Base-by-base conservation (phyloP, 2,113 vertebrate species). In the Prunella himalayana region DNA sequence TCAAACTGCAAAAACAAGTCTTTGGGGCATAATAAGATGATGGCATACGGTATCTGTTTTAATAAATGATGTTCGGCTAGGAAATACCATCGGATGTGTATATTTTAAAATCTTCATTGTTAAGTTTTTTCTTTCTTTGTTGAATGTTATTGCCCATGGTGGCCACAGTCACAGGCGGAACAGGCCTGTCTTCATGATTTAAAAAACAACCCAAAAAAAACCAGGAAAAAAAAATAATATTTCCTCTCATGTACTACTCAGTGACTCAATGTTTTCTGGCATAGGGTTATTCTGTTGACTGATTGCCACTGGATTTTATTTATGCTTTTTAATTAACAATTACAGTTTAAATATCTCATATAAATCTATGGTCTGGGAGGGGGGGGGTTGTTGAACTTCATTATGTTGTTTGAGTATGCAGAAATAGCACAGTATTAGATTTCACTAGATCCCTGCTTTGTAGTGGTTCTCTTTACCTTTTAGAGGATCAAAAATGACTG, bases 1-100 rank as follows among this genome's bases (percentile, higher is more conserved):
- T 98, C 92, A 83, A 57, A 82, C 83, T 95, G 93, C 97, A 98
- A 98, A 98, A 97, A 61, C 68, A 92, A 95, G 95, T 98, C 98
- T 98, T 97, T 92, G 91, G 96, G 98, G 97, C 94, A 91, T 91
- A 92, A 96, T 94, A 95, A 96, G 97, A 97, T 93, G 96, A 86
- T 97, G 96, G 83, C 94, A 89, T 95, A 93, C 51, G 4, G 53
- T 71, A 81, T 92, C 88, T 91, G 54, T 88, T 97, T 88, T 94
- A 95, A 81, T 92, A 95, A 95, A 93, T 88, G 28, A 82, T 78
- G 23, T 81, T 96, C 88, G 66, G 60, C 86, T 61, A 77, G 83
- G 87, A 96, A 90, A 50, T 72, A 70, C 71, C 1, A 3, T 81
- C 41, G 54, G 76, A 70, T 91, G 47, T 71, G 79, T 57, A 35